Evolutionary conservation across 1,140 invertebrate genomes (phyloP), one percentile per base, ranked within the genome.

Genomic region (Whitmania pigra): DNA sequence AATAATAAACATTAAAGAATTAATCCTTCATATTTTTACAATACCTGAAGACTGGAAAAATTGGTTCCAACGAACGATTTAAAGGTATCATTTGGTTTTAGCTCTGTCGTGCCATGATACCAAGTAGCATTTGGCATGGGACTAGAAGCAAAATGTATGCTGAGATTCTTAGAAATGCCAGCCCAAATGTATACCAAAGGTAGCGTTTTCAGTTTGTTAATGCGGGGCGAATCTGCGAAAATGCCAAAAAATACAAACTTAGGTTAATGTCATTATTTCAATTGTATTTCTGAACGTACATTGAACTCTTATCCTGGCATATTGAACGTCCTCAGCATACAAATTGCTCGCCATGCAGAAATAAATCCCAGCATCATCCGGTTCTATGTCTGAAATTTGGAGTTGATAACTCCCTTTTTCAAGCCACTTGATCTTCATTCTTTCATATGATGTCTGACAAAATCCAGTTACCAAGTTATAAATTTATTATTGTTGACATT

Each of bases 331-430:
- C 22, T 63, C 29, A 22, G 22, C 57, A 31, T 25, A 22, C 11
- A 22, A 25, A 31, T 63, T 63, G 22, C 29, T 22, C 11, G 57
- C 11, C 29, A 63, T 31, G 57, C 57, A 63, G 22, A 31, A 63
- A 63, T 63, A 63, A 13, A 63, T 63, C 29, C 57, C 57, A 25
- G 57, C 57, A 63, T 63, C 57, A 25, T 63, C 57, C 6, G 57
- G 57, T 31, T 63, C 2, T 1, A 63, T 63, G 57, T 63, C 18
- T 7, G 22, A 22, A 31, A 63, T 63, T 63, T 22, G 29, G 22
- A 63, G 22, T 31, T 25, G 29, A 13, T 25, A 17, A 63, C 5
- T 20, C 0, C 18, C 22, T 63, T 63, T n/a, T 31, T 13, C 18
- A 13, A 31, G 57, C 29, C 22, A 25, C 11, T 22, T 63, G 20